Evolutionary conservation across 2,888 invertebrate species (phyloP), one percentile per base, ranked within the genome.

Genomic region (Caenorhabditis becei): DNA sequence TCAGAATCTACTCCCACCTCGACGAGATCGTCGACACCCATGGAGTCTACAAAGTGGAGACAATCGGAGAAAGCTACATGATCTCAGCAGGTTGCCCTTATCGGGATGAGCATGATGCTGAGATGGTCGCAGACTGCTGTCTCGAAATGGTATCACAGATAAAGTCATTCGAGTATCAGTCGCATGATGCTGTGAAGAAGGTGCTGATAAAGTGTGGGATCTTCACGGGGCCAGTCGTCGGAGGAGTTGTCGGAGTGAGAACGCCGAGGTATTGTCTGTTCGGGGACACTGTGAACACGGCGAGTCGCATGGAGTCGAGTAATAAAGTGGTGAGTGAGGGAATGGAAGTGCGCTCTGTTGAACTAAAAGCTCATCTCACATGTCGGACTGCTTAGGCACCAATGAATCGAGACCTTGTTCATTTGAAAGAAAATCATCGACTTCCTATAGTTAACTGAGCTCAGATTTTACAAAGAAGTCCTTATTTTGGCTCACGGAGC

Each of bases 11-110:
- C 69, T 79, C 85, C 1, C 51, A 67, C n/a, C 97, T 97, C 91
- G 98, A 98, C 91, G 95, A 94, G 0, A 93, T 97, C 5, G 97
- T 97, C 0, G 97, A 97, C 91, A 93, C 95, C 86, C 97, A 97
- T 92, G 94, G 94, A 61, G 97, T 97, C 2, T 97, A 97, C 69
- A 85, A 85, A 77, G 82, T 88, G 37, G 88, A 88, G 62, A 87
- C 88, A 0, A 83, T 88, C 49, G 86, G 86, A 44, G 88, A 88
- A 70, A 83, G 83, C 11, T 88, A 88, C 56, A 86, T 88, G 86
- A 81, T 88, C 11, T 87, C 86, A 0, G 83, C 83, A 20, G 88
- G 88, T 28, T 85, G 86, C 16, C 88, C 88, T 4, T 83, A 86
- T 35, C 26, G 82, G 41, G 78, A 85, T 54, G 83, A 82, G n/a